Evolutionary conservation across 2,888 invertebrate species (phyloP).

Genomic region (Brenthis ino): DNA sequence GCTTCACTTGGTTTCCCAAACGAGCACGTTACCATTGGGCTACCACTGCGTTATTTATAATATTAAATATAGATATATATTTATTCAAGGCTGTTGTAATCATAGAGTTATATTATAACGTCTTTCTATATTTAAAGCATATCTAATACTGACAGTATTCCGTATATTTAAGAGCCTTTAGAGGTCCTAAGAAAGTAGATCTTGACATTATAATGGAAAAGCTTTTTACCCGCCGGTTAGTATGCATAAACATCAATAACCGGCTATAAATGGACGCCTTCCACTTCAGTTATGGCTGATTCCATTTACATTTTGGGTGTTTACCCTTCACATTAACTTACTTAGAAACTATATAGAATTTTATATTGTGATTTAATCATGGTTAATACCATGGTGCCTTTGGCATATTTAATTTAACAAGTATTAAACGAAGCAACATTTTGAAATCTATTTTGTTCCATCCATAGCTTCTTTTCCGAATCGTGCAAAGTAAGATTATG

Average conservation of each 20-base stretch:
- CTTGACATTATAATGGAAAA: constrained; percentile 43
- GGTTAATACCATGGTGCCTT: constrained; percentile 7
- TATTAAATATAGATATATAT: background rate
- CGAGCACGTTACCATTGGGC: no score
- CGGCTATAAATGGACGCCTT: constrained; percentile 38
- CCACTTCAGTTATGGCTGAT: constrained; percentile 35
- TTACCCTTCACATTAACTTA: constrained; percentile 29
- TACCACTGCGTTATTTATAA: no score
- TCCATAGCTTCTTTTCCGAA: no score
- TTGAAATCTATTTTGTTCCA: no score
- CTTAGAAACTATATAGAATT: constrained; percentile 4
- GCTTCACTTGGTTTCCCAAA: no score
- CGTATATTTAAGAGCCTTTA: constrained; percentile 24
- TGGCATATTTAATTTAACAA: background rate
- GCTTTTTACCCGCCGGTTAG: constrained; percentile 45
- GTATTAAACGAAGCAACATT: no score
- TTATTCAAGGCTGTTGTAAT: background rate
- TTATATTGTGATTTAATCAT: constrained; percentile 15
- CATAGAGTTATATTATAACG: background rate
- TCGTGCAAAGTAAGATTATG: no score
- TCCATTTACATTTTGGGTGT: constrained; percentile 40
- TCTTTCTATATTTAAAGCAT: background rate
- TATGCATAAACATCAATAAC: constrained; percentile 42
- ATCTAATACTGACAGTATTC: constrained; percentile 19
- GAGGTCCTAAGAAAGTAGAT: constrained; percentile 38